Evolutionary conservation across 2,113 vertebrate genomes (phyloP), one percentile per base, ranked within the genome.

Genomic region (Paramisgurnus dabryanus): DNA sequence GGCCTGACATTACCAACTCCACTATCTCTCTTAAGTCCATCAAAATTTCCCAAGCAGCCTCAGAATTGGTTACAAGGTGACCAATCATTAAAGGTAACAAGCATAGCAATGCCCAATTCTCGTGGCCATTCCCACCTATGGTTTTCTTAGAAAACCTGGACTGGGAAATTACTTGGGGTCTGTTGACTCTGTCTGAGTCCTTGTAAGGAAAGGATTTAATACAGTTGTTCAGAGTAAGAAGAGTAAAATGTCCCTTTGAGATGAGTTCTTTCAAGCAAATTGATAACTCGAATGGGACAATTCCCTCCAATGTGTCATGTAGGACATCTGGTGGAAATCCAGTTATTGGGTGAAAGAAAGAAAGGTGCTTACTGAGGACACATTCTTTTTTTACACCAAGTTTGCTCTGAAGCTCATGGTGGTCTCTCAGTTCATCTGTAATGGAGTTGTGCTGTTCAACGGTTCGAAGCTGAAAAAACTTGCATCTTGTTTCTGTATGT

Each of bases 231-330:
- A 74, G 34, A 43, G 9, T 72, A 47, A 10, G 6, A 49, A 82
- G 39, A 13, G 50, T 47, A 22, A 82, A 75, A 57, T 58, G 8
- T 39, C 9, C 5, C 43, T 74, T 80, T 82, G 6, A 27, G 2
- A 78, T 78, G 47, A 84, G 34, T 0, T 79, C n/a, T 73, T 80
- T 82, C 40, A 80, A 58, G 70, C 80, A 66, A 22, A 82, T 57
- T 0, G 7, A 79, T n/a, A 81, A 22, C 18, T 83, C 80, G 10
- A 40, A 58, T 78, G 50, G 76, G 41, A 78, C 50, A 12, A 68
- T 50, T 15, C 49, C 69, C 60, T 80, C 69, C 0, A 73, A 67
- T 11, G 13, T 12, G 18, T 84, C 67, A 53, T 86, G 76, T 4
- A 81, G 64, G 9, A 85, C 27, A 60, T 80, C 72, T 53, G 76